A percentile compares a stretch with the other conserved stretches of the same genome.
These are phyloP conservation scores for Echinometra lucunter DNA, from an alignment of 53 echinoderm and acorn worm species.

Conservation along the genomic window DNA sequence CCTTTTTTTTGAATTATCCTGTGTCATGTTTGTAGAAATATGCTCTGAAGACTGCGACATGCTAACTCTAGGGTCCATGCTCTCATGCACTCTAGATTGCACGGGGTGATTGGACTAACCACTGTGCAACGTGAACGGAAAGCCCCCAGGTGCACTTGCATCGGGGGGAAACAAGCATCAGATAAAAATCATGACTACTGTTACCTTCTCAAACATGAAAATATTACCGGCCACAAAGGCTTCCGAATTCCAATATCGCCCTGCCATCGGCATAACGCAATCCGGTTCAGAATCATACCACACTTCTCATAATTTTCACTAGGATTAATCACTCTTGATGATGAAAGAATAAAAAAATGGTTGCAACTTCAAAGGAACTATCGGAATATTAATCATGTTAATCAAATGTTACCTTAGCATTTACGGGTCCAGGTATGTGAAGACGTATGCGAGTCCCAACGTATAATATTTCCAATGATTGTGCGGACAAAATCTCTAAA, in stretches of 20 bases:
- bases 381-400: background rate
- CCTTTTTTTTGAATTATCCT: no score
- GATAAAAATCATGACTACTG: conserved; percentile 25
- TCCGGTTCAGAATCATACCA: background rate
- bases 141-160: background rate
- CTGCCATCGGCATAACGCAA: background rate
- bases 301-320: background rate
- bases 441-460: background rate
- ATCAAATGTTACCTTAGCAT: background rate
- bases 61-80: no score
- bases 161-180: background rate
- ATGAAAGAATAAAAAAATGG: background rate
- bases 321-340: background rate
- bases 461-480: background rate
- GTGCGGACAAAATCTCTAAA: background rate
- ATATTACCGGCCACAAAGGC: conserved; percentile 9
- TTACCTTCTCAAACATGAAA: conserved; percentile 35
- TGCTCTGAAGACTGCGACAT: no score
- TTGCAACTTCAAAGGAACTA: background rate
- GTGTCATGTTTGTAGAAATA: no score
- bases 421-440: background rate
- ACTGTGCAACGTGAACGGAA: conserved; percentile 9
- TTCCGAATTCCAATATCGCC: conserved; percentile 19
- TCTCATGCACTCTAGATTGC: background rate
- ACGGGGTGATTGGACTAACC: background rate